A percentile compares a stretch with the other conserved stretches of the same genome.
phyloP scores from a whole-genome alignment of 2,888 invertebrate species.

The Cryptophagus acutangulus region DNA sequence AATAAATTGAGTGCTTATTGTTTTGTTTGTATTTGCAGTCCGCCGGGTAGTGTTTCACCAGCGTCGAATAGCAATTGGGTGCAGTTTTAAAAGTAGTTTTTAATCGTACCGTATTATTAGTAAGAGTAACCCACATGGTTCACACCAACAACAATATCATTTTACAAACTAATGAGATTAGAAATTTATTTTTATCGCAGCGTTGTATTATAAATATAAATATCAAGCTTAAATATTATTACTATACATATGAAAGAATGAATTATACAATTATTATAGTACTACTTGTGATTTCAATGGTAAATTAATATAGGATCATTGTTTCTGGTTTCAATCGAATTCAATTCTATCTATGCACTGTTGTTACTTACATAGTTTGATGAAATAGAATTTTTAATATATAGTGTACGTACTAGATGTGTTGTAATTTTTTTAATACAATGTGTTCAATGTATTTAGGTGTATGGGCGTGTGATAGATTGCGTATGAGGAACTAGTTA shows the following conservation, averaged over 20 bases:
- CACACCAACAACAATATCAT: background rate
- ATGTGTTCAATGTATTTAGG: conserved; percentile 4
- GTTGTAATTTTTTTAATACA: background rate
- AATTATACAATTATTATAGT: background rate
- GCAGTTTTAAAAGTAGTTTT: conserved; percentile 39
- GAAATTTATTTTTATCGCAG: conserved; percentile 6
- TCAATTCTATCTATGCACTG: conserved; percentile 23
- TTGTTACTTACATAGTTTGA: conserved; percentile 24
- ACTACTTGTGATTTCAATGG: no score
- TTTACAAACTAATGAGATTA: background rate
- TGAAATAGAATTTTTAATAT: conserved; percentile 17
- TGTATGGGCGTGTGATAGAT: no score
- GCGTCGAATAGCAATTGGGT: conserved; percentile 45
- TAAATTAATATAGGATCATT: conserved; percentile 8
- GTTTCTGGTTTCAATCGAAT: no score
- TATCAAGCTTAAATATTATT: background rate
- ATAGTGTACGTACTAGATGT: conserved; percentile 15
- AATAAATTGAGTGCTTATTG: background rate
- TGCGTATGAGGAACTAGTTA: no score
- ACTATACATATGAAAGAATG: conserved; percentile 2
- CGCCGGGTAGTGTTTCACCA: conserved; percentile 34
- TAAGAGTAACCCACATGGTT: no score
- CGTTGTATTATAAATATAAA: conserved; percentile 6
- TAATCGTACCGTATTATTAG: no score
- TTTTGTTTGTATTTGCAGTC: conserved; percentile 29